These are phyloP conservation scores for Pentamera pediparva DNA, from an alignment of 53 echinoderm and acorn worm genomes.

Conservation along the genomic window DNA sequence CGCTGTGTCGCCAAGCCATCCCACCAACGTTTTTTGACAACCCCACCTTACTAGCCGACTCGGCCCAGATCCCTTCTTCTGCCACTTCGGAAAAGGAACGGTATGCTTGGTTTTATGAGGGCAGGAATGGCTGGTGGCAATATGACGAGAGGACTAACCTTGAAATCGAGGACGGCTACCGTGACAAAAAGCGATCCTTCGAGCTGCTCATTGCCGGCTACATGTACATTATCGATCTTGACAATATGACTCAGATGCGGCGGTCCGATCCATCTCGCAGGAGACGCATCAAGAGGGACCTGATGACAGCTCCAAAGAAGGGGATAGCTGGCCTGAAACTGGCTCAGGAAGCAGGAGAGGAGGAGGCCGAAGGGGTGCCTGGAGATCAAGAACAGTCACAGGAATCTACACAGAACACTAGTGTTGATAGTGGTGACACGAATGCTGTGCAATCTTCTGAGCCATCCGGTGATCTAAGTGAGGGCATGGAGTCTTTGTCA, in stretches of 20 bases:
- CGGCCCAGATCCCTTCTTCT: conserved; percentile 3
- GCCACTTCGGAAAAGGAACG: conserved; percentile 28
- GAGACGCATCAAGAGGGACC: conserved; percentile 86
- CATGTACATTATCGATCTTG: conserved; percentile 86
- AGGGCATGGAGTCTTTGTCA: conserved; percentile 4
- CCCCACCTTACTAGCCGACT: conserved; percentile 54
- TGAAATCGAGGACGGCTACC: conserved; percentile 80
- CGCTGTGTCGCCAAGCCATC: conserved; percentile 82
- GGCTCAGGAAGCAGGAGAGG: not conserved
- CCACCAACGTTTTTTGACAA: conserved; percentile 71
- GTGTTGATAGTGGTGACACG: not conserved
- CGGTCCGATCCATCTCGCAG: conserved; percentile 81
- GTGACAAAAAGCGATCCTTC: conserved; percentile 65
- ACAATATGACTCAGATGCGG: conserved; percentile 86
- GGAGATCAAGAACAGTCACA: not conserved
- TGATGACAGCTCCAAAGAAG: conserved; percentile 82
- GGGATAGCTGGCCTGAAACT: conserved; percentile 94
- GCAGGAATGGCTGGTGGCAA: conserved; percentile 99
- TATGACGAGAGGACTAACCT: conserved; percentile 81
- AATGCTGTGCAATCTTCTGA: conserved; percentile 11
- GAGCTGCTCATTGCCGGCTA: conserved; percentile 92
- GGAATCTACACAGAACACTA: not conserved
- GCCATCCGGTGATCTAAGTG: conserved; percentile 1
- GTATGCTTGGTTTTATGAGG: conserved; percentile 96
- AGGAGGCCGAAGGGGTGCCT: not conserved